Evolutionary conservation across 2,797 vertebrate genomes (phyloP), one percentile per base, ranked within the genome.

Genomic region (Cyprinella venusta): DNA sequence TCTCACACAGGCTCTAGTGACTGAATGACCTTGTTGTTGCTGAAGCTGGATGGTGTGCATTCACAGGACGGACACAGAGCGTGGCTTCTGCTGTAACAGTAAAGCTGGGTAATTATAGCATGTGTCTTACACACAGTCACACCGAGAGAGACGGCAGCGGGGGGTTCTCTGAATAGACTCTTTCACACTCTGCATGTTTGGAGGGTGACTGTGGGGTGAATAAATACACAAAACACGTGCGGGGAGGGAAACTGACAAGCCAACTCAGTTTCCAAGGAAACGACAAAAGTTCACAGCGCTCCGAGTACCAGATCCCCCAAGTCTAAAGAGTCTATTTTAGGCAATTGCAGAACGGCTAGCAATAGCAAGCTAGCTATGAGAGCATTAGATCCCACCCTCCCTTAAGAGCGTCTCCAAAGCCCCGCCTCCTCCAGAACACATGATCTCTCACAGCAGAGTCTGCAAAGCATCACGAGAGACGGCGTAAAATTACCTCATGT

Each of bases 151-250:
- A 69, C 63, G 67, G 72, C 65, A 79, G 45, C 36, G 50, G 64
- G 71, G 74, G 76, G 76, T 6, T 71, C 76, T 64, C 63, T 82
- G 79, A 88, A 88, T 84, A 71, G 72, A 77, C 76, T 80, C 85
- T 86, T 86, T 88, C 82, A 86, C 80, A 72, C 70, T 61, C 82
- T 12, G 21, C 67, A 80, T 84, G 80, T 74, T 80, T 86, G 79
- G 75, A 40, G 70, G 63, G 79, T 77, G 64, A 84, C 36, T 45
- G 65, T 67, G 56, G 26, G 72, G 36, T 76, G 56, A 76, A 84
- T 69, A 76, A 85, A 83, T 75, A 78, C 48, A 81, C 63, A 40
- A 15, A 78, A 68, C 36, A 68, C 56, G 24, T 40, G n/a, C 1
- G 6, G 19, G 54, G 42, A 50, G 56, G n/a, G 15, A 18, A 72